Base-by-base conservation (phyloP, 2,113 vertebrate genomes). In the Phycodurus eques region DNA sequence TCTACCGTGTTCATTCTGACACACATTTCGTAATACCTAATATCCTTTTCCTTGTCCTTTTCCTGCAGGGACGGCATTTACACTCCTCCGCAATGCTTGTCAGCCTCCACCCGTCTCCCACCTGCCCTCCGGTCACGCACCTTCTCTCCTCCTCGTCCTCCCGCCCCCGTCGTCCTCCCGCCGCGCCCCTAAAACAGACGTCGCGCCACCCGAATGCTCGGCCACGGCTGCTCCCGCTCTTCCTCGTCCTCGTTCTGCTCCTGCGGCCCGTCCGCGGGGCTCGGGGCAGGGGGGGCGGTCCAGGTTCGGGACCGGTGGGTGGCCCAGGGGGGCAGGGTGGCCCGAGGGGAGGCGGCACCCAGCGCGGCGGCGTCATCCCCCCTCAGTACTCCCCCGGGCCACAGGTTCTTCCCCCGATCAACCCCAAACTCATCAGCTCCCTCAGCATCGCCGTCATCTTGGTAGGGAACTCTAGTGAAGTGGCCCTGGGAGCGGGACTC, bases 391-490 rank as follows among this genome's bases (percentile, higher is more conserved):
- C 91, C 13, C 91, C 90, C 0, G 88, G 74, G 63, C 57, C 76
- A 44, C 82, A 79, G 7, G 63, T 35, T 31, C 68, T 85, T n/a
- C 84, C 82, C 2, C 87, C 84, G 0, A 83, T 90, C 82, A 86
- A 64, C 57, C 90, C 90, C 70, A 93, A 93, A 81, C 82, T 91
- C 74, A 83, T 89, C 71, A 91, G 79, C 74, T 91, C 92, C 0
- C 96, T 99, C 78, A 96, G 96, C 81, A 96, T 99, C 46, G 96
- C 98, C 0, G 98, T 99, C 87, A 96, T 99, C 83, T 92, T 99
- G 12, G 97, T 98, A 90, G 98, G 98, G 78, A 99, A 97, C 86
- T 99, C 98, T 75, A 97, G 96, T 91, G 97, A 99, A 90, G 94
- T 98, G 81, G 89, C 95, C 74, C 93, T 98, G 88, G 95, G 96